phyloP scores from a whole-genome alignment of 2,888 invertebrate genomes.

The Ctena decussata region DNA sequence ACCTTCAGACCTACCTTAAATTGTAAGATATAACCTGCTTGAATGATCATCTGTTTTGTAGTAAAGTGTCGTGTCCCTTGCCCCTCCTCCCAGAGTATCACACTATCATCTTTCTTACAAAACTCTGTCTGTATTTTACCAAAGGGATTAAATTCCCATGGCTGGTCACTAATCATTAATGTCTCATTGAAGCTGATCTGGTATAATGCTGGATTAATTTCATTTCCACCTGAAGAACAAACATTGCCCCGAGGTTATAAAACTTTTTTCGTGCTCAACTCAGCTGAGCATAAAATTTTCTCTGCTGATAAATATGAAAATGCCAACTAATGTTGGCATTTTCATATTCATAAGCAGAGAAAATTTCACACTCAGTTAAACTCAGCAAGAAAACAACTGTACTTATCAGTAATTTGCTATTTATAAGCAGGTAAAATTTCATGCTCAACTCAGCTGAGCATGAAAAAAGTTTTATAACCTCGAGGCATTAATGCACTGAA shows the following conservation, averaged over 20 bases:
- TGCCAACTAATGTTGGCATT: no score
- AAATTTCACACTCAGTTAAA: no score
- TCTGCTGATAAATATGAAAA: no score
- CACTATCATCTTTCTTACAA: conserved; percentile 73
- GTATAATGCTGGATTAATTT: conserved; percentile 85
- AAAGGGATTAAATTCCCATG: conserved; percentile 85
- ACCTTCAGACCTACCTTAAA: conserved; percentile 85
- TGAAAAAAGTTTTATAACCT: no score
- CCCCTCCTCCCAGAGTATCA: conserved; percentile 82
- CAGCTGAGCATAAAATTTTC: background rate
- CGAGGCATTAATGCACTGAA: no score
- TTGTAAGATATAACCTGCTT: conserved; percentile 86
- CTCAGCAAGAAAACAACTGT: no score
- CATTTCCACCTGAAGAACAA: conserved; percentile 81
- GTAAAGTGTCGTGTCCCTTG: conserved; percentile 82
- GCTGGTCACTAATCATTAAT: conserved; percentile 53
- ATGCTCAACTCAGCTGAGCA: no score
- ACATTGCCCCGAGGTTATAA: background rate
- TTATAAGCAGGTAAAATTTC: no score
- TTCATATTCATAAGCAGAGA: no score
- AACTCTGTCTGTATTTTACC: conserved; percentile 73
- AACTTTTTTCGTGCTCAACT: background rate
- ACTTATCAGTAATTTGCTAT: no score
- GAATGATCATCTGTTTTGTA: conserved; percentile 86
- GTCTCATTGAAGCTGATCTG: conserved; percentile 82